Evolutionary conservation across 92 coral and sea anemone species (phyloP).

Genomic region (Chrysogorgia sp.): DNA sequence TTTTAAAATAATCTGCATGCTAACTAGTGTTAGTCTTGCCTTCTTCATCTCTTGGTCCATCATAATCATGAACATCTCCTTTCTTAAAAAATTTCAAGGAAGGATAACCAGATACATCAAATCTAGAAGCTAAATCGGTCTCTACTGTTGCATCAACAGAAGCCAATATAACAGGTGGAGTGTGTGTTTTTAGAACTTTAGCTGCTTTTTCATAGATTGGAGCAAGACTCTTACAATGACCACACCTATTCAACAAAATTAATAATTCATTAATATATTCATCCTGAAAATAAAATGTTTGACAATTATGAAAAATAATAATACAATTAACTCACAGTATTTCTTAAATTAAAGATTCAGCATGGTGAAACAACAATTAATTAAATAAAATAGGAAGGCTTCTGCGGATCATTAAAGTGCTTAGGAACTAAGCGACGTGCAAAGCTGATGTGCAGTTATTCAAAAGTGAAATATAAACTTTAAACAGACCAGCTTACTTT

Average conservation of each 20-base stretch:
- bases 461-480: no score
- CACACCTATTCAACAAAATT: conserved; percentile 85
- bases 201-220: conserved; percentile 98
- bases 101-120: conserved; percentile 95
- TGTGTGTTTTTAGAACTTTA: conserved; percentile 70
- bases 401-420: no score
- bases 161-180: conserved; percentile 91
- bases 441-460: no score
- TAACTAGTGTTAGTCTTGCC: conserved; percentile 50
- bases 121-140: conserved; percentile 73
- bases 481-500: no score
- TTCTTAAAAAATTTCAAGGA: conserved; percentile 91
- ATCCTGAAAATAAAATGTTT: no score
- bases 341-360: no score
- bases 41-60: conserved; percentile 85
- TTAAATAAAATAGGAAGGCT: no score
- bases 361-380: no score
- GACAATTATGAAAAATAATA: no score
- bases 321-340: no score
- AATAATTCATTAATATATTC: no score
- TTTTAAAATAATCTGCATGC: neutral
- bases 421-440: no score
- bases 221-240: conserved; percentile 89
- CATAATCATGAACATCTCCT: conserved; percentile 79
- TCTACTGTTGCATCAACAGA: conserved; percentile 92